These are phyloP conservation scores for Trachemys scripta DNA, from an alignment of 2,113 vertebrate genomes.

Conservation along the genomic window DNA sequence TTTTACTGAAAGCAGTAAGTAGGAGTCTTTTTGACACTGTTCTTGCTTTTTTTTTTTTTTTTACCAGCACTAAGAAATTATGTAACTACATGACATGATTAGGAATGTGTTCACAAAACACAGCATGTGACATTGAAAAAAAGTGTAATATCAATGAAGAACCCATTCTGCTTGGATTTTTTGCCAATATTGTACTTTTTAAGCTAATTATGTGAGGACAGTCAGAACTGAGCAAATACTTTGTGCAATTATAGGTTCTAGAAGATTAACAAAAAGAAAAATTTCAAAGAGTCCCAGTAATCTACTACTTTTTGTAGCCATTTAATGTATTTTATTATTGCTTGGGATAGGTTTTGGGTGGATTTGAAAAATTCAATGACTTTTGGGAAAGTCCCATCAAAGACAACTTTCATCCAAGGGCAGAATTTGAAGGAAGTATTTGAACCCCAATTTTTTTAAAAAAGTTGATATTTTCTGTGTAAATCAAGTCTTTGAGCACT, in stretches of 20 bases:
- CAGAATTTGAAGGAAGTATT: neutral
- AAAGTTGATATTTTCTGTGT: neutral
- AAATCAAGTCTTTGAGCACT: neutral
- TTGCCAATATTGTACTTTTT: constrained; percentile 20
- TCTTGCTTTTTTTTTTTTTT: neutral
- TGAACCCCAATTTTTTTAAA: neutral
- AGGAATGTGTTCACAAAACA: constrained; percentile 33
- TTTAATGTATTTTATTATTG: neutral
- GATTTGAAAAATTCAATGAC: neutral
- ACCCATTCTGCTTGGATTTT: constrained; percentile 22
- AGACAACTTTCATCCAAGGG: neutral
- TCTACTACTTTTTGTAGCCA: neutral
- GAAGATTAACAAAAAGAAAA: neutral
- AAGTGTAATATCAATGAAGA: constrained; percentile 42
- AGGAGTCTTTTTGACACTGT: neutral
- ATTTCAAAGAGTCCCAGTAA: constrained; percentile 8
- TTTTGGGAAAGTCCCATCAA: neutral
- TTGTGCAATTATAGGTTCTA: neutral
- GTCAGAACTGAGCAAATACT: neutral
- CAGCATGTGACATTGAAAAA: neutral
- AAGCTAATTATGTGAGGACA: neutral
- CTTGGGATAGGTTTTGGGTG: neutral
- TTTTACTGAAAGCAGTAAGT: neutral
- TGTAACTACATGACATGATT: neutral
- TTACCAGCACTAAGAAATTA: neutral